Evolutionary conservation across 2,888 invertebrate species (phyloP).

Genomic region (Trichopria drosophilae): DNA sequence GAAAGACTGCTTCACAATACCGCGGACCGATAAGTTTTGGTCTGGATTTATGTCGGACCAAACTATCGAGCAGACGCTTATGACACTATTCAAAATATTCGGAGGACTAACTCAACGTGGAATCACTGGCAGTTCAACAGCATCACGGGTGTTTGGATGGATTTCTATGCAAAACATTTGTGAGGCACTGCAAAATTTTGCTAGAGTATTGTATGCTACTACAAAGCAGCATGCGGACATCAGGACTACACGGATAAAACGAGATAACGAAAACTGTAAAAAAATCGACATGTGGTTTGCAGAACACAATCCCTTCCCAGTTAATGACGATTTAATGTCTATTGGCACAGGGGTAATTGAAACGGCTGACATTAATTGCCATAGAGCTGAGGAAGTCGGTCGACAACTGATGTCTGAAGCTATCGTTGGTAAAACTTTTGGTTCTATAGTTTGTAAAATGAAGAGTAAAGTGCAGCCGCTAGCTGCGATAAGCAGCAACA

Average conservation of each 20-base stretch:
- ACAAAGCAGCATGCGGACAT: too few species aligned
- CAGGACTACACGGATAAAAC: not conserved
- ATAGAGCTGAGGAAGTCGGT: slow-evolving; percentile 34
- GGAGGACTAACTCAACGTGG: slow-evolving; percentile 1
- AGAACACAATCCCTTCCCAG: too few species aligned
- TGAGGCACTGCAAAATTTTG: too few species aligned
- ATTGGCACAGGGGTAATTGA: too few species aligned
- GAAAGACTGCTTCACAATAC: slow-evolving; percentile 40
- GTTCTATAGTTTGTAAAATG: slow-evolving; percentile 42
- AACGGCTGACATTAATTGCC: slow-evolving; percentile 26
- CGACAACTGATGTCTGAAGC: slow-evolving; percentile 41
- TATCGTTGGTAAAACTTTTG: slow-evolving; percentile 38
- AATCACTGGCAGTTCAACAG: slow-evolving; percentile 2
- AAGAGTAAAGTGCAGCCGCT: not conserved
- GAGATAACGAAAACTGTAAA: not conserved
- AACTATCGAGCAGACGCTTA: slow-evolving; percentile 47
- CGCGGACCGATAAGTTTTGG: slow-evolving; percentile 39
- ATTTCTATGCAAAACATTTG: too few species aligned
- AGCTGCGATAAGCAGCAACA: not conserved
- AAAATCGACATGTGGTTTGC: slow-evolving; percentile 5
- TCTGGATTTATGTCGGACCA: slow-evolving; percentile 40
- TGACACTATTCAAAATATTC: slow-evolving; percentile 22
- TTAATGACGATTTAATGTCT: too few species aligned
- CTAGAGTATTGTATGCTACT: not conserved
- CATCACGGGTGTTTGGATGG: not conserved